A percentile compares a stretch with the other conserved stretches of the same genome.
phyloP scores from a whole-genome alignment of 2,113 vertebrate genomes.

The Odontophorus gujanensis region DNA sequence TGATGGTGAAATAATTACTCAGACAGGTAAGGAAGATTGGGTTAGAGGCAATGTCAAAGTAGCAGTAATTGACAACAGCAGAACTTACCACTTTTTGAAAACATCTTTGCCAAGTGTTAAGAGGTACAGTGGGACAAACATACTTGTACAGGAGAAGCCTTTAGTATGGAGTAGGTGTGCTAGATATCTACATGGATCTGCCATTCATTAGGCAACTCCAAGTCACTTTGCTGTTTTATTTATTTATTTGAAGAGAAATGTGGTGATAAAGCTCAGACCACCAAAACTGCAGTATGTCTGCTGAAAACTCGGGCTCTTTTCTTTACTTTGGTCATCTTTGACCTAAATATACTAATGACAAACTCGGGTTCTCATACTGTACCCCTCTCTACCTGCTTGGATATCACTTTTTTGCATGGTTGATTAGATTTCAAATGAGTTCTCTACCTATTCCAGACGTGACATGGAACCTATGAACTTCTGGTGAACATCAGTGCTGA shows the following conservation, averaged over 20 bases:
- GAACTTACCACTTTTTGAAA: neutral
- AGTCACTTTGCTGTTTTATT: neutral
- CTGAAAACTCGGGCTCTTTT: neutral
- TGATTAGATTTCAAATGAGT: neutral
- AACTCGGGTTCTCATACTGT: neutral
- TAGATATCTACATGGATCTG: neutral
- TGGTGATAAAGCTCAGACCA: neutral
- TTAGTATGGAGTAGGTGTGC: no score
- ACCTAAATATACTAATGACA: accelerated
- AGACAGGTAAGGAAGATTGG: neutral
- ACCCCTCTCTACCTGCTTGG: neutral
- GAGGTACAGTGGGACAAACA: neutral
- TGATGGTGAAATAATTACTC: no score
- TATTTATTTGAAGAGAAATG: neutral
- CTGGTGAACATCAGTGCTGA: neutral
- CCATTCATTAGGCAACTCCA: neutral
- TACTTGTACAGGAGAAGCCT: neutral
- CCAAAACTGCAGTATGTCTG: neutral
- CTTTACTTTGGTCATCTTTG: neutral
- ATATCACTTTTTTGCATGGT: accelerated
- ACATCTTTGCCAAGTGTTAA: neutral
- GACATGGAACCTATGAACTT: neutral
- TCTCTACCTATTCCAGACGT: neutral
- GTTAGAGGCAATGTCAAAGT: no score
- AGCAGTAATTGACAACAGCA: neutral